A percentile compares a stretch with the other conserved stretches of the same genome.
Evolutionary conservation across 2,797 vertebrate species (phyloP).

Genomic region (Schizopygopsis malacanthus): DNA sequence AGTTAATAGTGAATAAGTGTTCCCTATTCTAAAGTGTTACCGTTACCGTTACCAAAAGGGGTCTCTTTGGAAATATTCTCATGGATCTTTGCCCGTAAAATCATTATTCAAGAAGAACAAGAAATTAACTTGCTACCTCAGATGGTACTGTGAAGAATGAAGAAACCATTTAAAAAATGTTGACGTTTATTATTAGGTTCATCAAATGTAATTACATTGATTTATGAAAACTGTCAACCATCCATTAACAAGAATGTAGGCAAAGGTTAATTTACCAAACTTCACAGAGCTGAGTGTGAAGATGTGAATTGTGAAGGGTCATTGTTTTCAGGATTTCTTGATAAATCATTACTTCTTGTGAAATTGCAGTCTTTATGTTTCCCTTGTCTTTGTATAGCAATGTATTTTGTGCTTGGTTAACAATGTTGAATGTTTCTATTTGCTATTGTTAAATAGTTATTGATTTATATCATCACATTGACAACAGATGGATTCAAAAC

Average conservation of each 20-base stretch:
- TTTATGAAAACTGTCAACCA: background rate
- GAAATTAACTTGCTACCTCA: background rate
- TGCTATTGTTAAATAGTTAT: background rate
- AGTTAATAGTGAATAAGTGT: too few species aligned
- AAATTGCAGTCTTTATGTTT: background rate
- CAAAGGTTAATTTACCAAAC: background rate
- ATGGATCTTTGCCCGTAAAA: background rate
- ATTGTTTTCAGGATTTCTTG: background rate
- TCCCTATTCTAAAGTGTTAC: too few species aligned
- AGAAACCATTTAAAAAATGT: background rate
- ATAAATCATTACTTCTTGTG: background rate
- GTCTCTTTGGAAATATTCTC: background rate
- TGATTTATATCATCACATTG: background rate
- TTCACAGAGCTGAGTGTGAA: background rate
- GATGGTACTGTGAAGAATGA: background rate
- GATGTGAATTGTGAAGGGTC: background rate
- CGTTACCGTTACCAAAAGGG: background rate
- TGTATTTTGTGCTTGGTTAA: background rate
- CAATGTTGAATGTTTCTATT: background rate
- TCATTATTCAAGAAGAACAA: background rate
- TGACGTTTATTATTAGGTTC: background rate
- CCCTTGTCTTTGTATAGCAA: background rate
- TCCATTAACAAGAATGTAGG: background rate
- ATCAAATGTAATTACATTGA: background rate
- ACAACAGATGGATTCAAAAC: background rate